A percentile compares a stretch with the other conserved stretches of the same genome.
Evolutionary conservation across 2,113 vertebrate genomes (phyloP).

Genomic region (Eolophus roseicapilla): DNA sequence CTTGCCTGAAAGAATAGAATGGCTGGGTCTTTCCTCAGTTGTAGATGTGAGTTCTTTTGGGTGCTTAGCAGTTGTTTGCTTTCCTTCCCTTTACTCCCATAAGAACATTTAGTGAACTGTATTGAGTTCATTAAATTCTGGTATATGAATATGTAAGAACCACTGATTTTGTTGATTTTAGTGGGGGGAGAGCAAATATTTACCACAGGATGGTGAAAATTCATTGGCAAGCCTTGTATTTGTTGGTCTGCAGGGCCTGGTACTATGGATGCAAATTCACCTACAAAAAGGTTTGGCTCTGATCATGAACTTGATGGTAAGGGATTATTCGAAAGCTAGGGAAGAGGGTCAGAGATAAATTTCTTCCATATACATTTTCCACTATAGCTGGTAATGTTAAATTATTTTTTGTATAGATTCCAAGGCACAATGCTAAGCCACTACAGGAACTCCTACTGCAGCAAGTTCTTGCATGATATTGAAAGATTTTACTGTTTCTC

Average conservation of each 20-base stretch:
- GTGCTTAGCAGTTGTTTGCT: background rate
- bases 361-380: background rate
- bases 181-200: background rate
- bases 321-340: background rate
- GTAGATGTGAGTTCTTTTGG: background rate
- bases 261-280: background rate
- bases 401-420: background rate
- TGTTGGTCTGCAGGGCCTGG: background rate
- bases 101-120: background rate
- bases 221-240: background rate
- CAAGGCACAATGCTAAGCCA: background rate
- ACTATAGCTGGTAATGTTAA: background rate
- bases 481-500: background rate
- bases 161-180: background rate
- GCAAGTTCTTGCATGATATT: background rate
- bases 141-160: background rate
- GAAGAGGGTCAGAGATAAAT: background rate
- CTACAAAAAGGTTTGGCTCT: background rate
- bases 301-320: background rate
- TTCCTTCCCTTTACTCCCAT: background rate
- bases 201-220: background rate
- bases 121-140: background rate
- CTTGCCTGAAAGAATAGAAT: background rate
- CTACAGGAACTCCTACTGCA: background rate
- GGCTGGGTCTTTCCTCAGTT: background rate